Evolutionary conservation across 2,888 invertebrate species (phyloP), one percentile per base, ranked within the genome.

Genomic region (Tinea semifulvella): DNA sequence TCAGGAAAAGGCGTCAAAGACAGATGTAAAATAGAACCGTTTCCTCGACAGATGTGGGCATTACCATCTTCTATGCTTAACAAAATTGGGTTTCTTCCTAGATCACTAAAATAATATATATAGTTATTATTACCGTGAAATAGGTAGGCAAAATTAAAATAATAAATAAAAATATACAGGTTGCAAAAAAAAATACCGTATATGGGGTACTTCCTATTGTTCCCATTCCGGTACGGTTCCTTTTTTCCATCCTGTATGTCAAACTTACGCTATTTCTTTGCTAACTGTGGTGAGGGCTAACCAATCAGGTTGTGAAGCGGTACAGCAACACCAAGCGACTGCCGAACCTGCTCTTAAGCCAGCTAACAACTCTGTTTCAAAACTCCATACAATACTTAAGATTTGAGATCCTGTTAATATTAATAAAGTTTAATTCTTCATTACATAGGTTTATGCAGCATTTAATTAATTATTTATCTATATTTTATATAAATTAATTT

Each of bases 1-100:
- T 84, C 82, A 1, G 86, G 82, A 58, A 91, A 92, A 0, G 90
- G 87, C 0, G 91, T 88, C 38, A 92, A 84, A 0, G 88, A 84
- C 4, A 88, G 75, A 48, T 88, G 88, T 20, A 97, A 80, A 8
- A 94, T 68, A 0, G 96, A 92, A 0, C 98, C 98, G 59, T 98
- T 96, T 0, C 91, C 90, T 31, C 95, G 87, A 48, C 96, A 86
- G 42, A 98, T 85, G 1, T 90, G 89, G 1, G 95, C 88, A 45
- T 92, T 88, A 47, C 92, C 92, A 48, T 94, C 93, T 55, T 92
- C 87, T 57, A 96, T 93, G 55, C 87, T 89, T 46, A 89, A 79
- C 8, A 98, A 85, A 47, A 87, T 84, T 0, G 96, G 93, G 57
- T 91, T 91, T 56, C 93, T 89, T 2, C 96, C 96, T 54, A 94